Evolutionary conservation across 2,888 invertebrate genomes (phyloP).

Genomic region (Hydrotaea diabolus): DNA sequence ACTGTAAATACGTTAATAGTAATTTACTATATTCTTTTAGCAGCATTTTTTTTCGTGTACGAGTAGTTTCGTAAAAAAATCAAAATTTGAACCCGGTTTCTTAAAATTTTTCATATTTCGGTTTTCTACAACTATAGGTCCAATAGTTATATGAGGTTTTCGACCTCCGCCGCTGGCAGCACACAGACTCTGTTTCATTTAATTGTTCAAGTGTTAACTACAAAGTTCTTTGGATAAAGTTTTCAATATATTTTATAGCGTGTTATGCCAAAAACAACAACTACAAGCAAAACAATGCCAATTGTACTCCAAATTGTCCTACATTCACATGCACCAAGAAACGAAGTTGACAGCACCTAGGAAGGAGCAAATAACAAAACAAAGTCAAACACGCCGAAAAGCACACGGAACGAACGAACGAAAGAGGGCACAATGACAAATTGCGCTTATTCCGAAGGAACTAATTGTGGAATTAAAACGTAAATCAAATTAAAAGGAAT

Average conservation of each 20-base stretch:
- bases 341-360: neutral
- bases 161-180: too few relatives aligned
- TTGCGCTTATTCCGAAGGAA: conserved; percentile 42
- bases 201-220: conserved; percentile 40
- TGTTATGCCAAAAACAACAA: conserved; percentile 40
- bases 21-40: too few relatives aligned
- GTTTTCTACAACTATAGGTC: too few relatives aligned
- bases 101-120: too few relatives aligned
- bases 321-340: neutral
- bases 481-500: conserved; percentile 50
- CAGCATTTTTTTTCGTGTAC: too few relatives aligned
- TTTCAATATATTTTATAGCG: conserved; percentile 50
- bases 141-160: neutral
- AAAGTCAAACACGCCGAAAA: conserved; percentile 6
- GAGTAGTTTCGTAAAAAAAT: too few relatives aligned
- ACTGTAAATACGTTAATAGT: too few relatives aligned
- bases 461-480: conserved; percentile 60
- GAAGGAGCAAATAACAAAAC: neutral
- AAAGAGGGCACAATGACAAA: conserved; percentile 48
- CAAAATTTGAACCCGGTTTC: too few relatives aligned
- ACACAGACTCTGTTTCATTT: conserved; percentile 2
- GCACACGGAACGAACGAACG: neutral
- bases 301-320: neutral
- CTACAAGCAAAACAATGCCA: neutral
- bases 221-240: conserved; percentile 50